Evolutionary conservation across 2,113 vertebrate genomes (phyloP).

Genomic region (Cynopterus brachyotis): DNA sequence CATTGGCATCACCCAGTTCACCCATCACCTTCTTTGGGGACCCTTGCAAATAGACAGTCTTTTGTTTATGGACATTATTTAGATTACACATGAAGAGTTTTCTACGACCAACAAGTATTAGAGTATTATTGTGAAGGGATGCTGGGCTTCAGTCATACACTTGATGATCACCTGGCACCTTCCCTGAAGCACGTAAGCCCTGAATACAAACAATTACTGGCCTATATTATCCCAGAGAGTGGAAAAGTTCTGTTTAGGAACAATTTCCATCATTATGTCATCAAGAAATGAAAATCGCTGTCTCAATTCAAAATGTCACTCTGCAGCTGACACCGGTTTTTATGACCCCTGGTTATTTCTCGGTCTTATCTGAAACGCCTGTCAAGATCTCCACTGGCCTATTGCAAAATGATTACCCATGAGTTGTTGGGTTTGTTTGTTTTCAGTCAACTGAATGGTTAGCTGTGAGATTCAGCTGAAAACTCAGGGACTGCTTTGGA

Average conservation of each 20-base stretch:
- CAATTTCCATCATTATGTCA: slow-evolving; percentile 25
- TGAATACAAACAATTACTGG: background rate
- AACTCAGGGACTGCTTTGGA: background rate
- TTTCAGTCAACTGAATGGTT: background rate
- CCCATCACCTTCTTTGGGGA: background rate
- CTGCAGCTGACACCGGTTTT: background rate
- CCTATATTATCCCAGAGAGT: background rate
- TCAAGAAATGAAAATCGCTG: background rate
- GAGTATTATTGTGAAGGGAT: background rate
- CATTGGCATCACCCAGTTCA: background rate
- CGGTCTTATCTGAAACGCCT: background rate
- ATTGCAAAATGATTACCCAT: background rate
- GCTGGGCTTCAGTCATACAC: background rate
- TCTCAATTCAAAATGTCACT: slow-evolving; percentile 43
- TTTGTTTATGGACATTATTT: background rate
- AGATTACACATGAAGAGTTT: slow-evolving; percentile 6
- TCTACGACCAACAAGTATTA: background rate
- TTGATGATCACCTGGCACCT: background rate
- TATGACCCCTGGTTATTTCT: background rate
- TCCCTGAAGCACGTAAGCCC: slow-evolving; percentile 23
- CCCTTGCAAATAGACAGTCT: background rate
- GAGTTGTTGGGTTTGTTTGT: background rate
- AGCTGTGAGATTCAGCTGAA: background rate
- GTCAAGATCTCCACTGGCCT: background rate
- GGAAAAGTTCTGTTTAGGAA: background rate